A percentile compares a stretch with the other conserved stretches of the same genome.
phyloP scores from a whole-genome alignment of 1,140 invertebrate species.

The Apolygus lucorum region DNA sequence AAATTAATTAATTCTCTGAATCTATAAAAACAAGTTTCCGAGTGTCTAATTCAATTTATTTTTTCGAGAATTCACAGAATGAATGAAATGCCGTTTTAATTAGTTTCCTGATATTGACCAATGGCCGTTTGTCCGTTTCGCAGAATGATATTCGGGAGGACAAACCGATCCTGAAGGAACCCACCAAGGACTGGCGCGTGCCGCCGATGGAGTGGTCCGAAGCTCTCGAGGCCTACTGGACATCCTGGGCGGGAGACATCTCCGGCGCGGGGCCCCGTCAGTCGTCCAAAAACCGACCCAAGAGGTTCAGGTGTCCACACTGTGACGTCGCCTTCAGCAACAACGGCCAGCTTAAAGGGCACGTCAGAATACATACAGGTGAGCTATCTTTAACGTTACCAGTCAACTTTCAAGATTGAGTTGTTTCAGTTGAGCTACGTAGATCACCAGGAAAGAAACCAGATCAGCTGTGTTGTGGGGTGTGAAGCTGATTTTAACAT shows the following conservation, averaged over 20 bases:
- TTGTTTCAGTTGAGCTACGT: too few relatives aligned
- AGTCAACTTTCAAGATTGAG: too few relatives aligned
- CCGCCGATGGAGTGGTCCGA: slow-evolving; percentile 7
- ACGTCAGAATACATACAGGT: slow-evolving; percentile 85
- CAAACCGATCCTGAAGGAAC: background rate
- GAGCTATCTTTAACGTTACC: too few relatives aligned
- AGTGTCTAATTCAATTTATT: too few relatives aligned
- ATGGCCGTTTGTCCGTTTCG: background rate
- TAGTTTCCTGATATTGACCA: background rate
- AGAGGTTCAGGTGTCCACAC: slow-evolving; percentile 79
- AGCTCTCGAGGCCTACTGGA: slow-evolving; percentile 11
- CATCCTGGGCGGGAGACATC: background rate
- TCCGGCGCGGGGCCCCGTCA: background rate
- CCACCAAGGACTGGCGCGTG: slow-evolving; percentile 7
- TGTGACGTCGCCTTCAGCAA: slow-evolving; percentile 86
- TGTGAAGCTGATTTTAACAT: too few relatives aligned
- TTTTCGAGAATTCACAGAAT: background rate
- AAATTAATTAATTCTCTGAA: too few relatives aligned
- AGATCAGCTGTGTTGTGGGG: too few relatives aligned
- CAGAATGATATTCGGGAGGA: background rate
- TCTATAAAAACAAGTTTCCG: too few relatives aligned
- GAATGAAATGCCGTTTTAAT: background rate
- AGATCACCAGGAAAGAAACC: too few relatives aligned
- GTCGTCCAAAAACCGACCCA: slow-evolving; percentile 61
- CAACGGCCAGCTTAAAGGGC: slow-evolving; percentile 84